phyloP scores from a whole-genome alignment of 2,113 vertebrate genomes.

The Syrmaticus mikado region DNA sequence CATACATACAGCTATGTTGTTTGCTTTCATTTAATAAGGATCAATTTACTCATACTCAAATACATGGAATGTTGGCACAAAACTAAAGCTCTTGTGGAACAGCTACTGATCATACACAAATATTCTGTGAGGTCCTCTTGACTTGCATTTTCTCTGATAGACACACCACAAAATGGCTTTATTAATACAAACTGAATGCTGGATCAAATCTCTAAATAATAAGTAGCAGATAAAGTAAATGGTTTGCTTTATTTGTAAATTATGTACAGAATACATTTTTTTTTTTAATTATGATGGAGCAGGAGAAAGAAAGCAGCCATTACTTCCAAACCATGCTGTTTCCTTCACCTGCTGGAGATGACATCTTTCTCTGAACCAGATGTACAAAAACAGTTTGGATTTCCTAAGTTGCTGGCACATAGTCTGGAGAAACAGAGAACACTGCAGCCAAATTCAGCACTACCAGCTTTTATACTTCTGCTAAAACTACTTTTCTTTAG shows the following conservation, averaged over 20 bases:
- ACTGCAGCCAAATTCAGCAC: constrained; percentile 59
- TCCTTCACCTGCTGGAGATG: constrained; percentile 67
- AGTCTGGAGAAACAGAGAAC: constrained; percentile 69
- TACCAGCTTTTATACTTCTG: constrained; percentile 64
- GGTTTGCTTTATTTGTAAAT: constrained; percentile 82
- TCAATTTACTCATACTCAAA: constrained; percentile 76
- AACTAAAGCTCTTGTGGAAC: constrained; percentile 80
- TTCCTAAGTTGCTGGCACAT: constrained; percentile 78
- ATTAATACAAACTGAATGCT: constrained; percentile 78
- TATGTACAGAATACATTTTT: constrained; percentile 83
- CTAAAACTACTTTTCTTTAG: constrained; percentile 68
- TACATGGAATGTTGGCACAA: constrained; percentile 87
- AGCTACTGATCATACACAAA: constrained; percentile 68
- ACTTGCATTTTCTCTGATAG: constrained; percentile 75
- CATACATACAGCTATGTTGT: constrained; percentile 77
- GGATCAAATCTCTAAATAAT: constrained; percentile 83
- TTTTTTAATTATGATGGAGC: constrained; percentile 62
- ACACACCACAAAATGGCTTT: constrained; percentile 78
- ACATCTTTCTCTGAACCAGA: constrained; percentile 65
- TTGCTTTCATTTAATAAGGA: constrained; percentile 82
- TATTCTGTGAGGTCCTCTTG: constrained; percentile 66
- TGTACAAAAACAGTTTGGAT: constrained; percentile 78
- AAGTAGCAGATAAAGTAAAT: constrained; percentile 85
- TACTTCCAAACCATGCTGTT: constrained; percentile 54
- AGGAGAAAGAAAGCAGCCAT: constrained; percentile 58